These are phyloP conservation scores for Propsilocerus akamusi DNA, from an alignment of 1,140 invertebrate species.

Conservation along the genomic window DNA sequence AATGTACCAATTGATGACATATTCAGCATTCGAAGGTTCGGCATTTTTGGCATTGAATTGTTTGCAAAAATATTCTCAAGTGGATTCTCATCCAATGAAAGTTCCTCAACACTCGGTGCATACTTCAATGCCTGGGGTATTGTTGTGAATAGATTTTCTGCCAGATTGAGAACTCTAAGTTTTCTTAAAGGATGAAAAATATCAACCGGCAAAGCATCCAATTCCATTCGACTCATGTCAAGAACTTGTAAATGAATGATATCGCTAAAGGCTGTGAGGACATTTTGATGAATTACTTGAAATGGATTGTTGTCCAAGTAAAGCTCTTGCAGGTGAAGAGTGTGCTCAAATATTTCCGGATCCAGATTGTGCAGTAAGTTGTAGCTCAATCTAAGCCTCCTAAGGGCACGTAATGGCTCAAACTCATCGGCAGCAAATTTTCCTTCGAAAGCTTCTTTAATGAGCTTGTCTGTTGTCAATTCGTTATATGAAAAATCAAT, in stretches of 20 bases:
- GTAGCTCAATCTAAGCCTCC: constrained; percentile 36
- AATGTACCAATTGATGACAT: constrained; percentile 41
- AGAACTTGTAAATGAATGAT: constrained; percentile 40
- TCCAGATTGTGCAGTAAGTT: constrained; percentile 46
- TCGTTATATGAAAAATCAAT: constrained; percentile 51
- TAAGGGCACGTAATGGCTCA: constrained; percentile 38
- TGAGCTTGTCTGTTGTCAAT: constrained; percentile 31
- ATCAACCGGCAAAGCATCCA: constrained; percentile 36
- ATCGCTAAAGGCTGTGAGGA: constrained; percentile 38
- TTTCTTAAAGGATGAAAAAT: constrained; percentile 42
- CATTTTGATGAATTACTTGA: constrained; percentile 33
- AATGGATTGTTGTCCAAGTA: constrained; percentile 48
- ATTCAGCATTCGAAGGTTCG: constrained; percentile 36
- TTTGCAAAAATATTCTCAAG: constrained; percentile 27
- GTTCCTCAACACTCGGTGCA: constrained; percentile 31
- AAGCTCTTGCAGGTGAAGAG: constrained; percentile 37
- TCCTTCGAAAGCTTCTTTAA: constrained; percentile 45
- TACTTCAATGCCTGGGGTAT: constrained; percentile 39
- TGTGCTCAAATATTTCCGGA: constrained; percentile 50
- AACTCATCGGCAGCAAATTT: constrained; percentile 31
- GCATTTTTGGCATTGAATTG: constrained; percentile 37
- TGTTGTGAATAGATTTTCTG: constrained; percentile 40
- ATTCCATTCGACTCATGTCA: constrained; percentile 41
- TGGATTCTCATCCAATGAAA: constrained; percentile 49
- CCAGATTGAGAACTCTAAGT: constrained; percentile 42